Percentiles rank a stretch among this genome's conserved stretches.
These are phyloP conservation scores for Tetragonisca angustula DNA, from an alignment of 2,888 invertebrate genomes.

Conservation along the genomic window DNA sequence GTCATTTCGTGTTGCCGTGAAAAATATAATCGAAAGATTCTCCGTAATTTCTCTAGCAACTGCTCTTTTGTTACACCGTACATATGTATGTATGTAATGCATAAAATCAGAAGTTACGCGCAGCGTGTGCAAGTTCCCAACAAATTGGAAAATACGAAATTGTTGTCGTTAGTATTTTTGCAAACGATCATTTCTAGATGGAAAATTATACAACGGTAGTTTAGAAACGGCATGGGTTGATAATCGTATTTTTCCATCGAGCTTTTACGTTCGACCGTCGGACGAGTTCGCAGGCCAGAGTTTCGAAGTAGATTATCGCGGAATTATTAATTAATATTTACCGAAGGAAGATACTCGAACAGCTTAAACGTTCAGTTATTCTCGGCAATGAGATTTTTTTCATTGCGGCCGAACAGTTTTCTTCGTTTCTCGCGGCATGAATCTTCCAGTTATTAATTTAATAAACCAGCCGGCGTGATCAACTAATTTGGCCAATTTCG, in stretches of 20 bases:
- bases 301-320: neutral
- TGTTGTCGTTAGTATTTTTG: neutral
- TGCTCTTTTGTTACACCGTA: neutral
- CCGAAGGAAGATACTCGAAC: neutral
- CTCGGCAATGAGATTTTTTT: conserved; percentile 9
- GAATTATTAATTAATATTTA: conserved; percentile 24
- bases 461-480: conserved; percentile 22
- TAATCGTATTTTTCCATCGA: neutral
- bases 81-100: neutral
- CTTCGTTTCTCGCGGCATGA: conserved; percentile 7
- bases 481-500: conserved; percentile 33
- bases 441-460: conserved; percentile 19
- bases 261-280: too few relatives aligned
- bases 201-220: too few relatives aligned
- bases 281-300: neutral
- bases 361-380: conserved; percentile 9
- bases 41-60: neutral
- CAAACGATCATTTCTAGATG: neutral
- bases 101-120: neutral
- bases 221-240: neutral
- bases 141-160: neutral
- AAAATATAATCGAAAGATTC: conserved; percentile 10
- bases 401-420: neutral
- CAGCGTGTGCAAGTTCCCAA: neutral
- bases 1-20: neutral